Evolutionary conservation across 2,113 vertebrate species (phyloP).

Genomic region (Microcebus lehilahytsara): DNA sequence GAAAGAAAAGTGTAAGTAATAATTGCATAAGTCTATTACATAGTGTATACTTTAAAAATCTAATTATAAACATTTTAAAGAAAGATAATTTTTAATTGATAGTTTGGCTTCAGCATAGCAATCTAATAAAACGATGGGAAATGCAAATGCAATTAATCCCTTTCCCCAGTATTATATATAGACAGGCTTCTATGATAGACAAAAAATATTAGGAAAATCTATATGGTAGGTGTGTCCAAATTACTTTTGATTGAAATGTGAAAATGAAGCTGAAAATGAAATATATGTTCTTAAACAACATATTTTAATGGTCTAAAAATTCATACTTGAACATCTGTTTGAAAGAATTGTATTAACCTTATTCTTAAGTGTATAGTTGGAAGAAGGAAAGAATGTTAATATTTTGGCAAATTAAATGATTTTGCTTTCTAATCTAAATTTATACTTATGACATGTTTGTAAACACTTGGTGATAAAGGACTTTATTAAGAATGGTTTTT

Average conservation of each 20-base stretch:
- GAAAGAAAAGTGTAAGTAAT: neutral
- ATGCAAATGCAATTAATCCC: neutral
- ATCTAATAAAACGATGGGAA: neutral
- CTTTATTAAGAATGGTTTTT: neutral
- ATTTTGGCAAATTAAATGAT: neutral
- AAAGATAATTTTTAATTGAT: slow-evolving; percentile 7
- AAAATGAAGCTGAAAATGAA: neutral
- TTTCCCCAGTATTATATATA: neutral
- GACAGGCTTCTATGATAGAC: neutral
- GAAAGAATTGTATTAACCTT: neutral
- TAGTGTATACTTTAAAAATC: neutral
- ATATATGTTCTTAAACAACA: neutral
- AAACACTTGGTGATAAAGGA: neutral
- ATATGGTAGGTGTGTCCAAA: neutral
- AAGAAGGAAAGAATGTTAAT: neutral
- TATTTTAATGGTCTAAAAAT: neutral
- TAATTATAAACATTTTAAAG: neutral
- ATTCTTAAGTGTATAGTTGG: neutral
- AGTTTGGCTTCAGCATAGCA: neutral
- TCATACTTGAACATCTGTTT: neutral
- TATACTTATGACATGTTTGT: neutral
- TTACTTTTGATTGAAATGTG: neutral
- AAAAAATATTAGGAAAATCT: neutral
- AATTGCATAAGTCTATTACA: neutral
- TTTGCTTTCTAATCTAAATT: neutral